Percentiles rank a stretch among this genome's conserved stretches.
These are phyloP conservation scores for Atopsyche davidsoni DNA, from an alignment of 1,140 invertebrate genomes.

Conservation along the genomic window DNA sequence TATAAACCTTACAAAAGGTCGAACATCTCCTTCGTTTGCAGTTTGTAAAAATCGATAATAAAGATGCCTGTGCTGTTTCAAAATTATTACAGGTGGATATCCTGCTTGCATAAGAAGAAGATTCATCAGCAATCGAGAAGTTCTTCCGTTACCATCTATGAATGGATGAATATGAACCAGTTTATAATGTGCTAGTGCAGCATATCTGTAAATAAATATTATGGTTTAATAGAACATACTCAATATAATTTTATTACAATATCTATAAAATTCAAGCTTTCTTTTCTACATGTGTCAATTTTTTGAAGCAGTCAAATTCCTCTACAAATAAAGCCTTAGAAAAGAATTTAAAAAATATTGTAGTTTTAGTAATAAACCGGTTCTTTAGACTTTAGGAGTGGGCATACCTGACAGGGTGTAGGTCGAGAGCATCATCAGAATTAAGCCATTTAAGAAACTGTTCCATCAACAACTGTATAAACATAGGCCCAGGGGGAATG, in stretches of 20 bases:
- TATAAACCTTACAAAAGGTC: constrained; percentile 93
- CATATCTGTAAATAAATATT: constrained; percentile 59
- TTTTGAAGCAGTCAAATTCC: too few relatives aligned
- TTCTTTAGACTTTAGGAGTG: too few relatives aligned
- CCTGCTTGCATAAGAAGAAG: constrained; percentile 96
- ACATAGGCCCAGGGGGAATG: constrained; percentile 75
- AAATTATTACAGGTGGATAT: constrained; percentile 92
- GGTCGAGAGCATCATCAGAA: constrained; percentile 71
- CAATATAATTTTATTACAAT: not conserved
- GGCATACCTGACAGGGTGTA: constrained; percentile 83
- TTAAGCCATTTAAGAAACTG: constrained; percentile 88
- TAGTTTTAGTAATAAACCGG: too few relatives aligned
- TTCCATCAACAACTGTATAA: constrained; percentile 76
- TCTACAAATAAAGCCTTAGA: too few relatives aligned
- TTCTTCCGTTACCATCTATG: constrained; percentile 90
- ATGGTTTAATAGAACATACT: not conserved
- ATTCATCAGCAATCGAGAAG: constrained; percentile 93
- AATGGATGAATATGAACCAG: constrained; percentile 93
- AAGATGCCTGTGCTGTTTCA: constrained; percentile 77
- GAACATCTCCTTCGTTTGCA: constrained; percentile 87
- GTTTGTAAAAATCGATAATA: constrained; percentile 84
- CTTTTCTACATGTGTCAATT: too few relatives aligned
- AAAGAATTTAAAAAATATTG: too few relatives aligned
- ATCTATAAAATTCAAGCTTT: not conserved
- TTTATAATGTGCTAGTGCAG: constrained; percentile 93